Evolutionary conservation across 2,888 invertebrate species (phyloP).

Genomic region (Timema cristinae): DNA sequence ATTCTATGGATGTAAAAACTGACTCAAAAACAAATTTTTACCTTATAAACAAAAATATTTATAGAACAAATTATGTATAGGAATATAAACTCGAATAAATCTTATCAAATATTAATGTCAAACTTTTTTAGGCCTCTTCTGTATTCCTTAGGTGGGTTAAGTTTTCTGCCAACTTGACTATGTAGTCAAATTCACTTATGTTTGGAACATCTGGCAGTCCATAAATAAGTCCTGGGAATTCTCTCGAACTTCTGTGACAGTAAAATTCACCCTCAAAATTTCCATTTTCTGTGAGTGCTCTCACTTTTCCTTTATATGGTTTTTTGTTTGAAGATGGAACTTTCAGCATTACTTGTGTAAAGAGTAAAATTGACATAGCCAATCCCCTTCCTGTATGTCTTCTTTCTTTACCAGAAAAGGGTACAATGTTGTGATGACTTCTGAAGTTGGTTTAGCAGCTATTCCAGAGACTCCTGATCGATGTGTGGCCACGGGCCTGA

Average conservation of each 20-base stretch:
- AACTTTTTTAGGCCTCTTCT: no score
- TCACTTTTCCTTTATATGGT: constrained; percentile 2
- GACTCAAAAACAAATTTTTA: no score
- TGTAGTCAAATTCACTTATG: no score
- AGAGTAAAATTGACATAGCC: not conserved
- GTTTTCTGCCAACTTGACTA: no score
- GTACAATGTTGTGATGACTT: constrained; percentile 2
- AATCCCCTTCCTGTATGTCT: constrained; percentile 12
- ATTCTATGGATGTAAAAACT: no score
- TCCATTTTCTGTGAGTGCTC: not conserved
- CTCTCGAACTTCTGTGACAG: not conserved
- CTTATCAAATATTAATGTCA: no score
- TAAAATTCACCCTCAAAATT: constrained; percentile 5
- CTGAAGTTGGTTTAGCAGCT: not conserved
- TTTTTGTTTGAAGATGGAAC: not conserved
- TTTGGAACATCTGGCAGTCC: no score
- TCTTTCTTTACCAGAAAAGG: constrained; percentile 7
- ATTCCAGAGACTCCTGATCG: not conserved
- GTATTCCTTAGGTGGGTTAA: no score
- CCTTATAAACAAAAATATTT: no score
- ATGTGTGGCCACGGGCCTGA: not conserved
- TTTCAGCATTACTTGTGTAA: constrained; percentile 3
- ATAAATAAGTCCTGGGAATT: not conserved
- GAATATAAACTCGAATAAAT: no score
- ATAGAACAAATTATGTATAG: no score